phyloP scores from a whole-genome alignment of 2,797 vertebrate species.

The Mormyrus proboscirostris region DNA sequence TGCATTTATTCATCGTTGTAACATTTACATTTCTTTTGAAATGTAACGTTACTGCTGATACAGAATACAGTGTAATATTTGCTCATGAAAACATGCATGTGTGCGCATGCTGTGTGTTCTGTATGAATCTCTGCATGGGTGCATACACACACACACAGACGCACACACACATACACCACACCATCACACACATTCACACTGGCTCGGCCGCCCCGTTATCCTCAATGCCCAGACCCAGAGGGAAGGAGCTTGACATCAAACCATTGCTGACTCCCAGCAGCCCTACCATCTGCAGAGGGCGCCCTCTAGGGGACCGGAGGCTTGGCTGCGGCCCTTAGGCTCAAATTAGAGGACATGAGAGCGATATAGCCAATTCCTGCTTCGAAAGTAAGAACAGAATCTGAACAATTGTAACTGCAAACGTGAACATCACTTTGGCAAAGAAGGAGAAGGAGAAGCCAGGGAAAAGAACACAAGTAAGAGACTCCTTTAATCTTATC shows the following conservation, averaged over 20 bases:
- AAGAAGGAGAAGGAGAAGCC: not conserved
- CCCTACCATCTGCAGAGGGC: not conserved
- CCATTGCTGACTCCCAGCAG: not conserved
- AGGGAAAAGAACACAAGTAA: not conserved
- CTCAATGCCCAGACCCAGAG: not conserved
- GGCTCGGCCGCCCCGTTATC: not conserved
- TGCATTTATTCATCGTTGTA: not conserved
- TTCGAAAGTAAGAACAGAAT: not conserved
- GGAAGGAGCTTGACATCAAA: not conserved
- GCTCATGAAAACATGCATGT: not conserved
- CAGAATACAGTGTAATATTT: not conserved
- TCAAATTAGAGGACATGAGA: not conserved
- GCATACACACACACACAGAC: not conserved
- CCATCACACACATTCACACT: not conserved
- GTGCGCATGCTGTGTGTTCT: not conserved
- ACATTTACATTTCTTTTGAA: not conserved
- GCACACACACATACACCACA: not conserved
- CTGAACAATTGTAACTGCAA: not conserved
- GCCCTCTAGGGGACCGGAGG: not conserved
- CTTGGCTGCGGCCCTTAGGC: not conserved
- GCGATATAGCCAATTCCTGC: not conserved
- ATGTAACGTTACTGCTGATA: not conserved
- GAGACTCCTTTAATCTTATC: slow-evolving; percentile 6
- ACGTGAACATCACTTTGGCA: not conserved
- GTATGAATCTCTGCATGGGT: not conserved